Percentiles rank a stretch among this genome's conserved stretches.
Evolutionary conservation across 2,113 vertebrate species (phyloP).

Genomic region (Toxotes chatareus): DNA sequence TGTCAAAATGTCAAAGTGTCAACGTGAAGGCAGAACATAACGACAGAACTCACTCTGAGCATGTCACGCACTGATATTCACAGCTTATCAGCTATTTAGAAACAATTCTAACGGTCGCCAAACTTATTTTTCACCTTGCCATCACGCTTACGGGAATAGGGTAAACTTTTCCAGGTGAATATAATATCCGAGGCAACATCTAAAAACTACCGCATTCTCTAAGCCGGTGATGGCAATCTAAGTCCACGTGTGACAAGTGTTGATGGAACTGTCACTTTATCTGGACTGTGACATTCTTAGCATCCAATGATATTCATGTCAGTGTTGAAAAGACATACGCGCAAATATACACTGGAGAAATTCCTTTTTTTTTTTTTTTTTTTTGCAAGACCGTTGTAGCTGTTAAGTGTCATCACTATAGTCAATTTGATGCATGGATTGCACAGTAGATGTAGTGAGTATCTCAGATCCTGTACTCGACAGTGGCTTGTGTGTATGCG

Average conservation of each 20-base stretch:
- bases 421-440: slow-evolving; percentile 29
- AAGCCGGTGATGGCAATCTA: slow-evolving; percentile 26
- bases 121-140: slow-evolving; percentile 5
- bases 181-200: slow-evolving; percentile 1
- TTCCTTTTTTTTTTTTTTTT: background rate
- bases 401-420: slow-evolving; percentile 33
- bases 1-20: background rate
- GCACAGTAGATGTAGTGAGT: slow-evolving; percentile 49
- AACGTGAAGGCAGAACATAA: background rate
- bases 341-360: slow-evolving; percentile 16
- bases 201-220: slow-evolving; percentile 17
- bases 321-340: slow-evolving; percentile 34
- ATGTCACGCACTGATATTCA: background rate
- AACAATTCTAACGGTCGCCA: background rate
- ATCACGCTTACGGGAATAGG: background rate
- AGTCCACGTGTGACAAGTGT: slow-evolving; percentile 35
- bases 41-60: background rate
- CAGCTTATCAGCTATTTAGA: background rate
- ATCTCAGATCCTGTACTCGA: slow-evolving; percentile 13
- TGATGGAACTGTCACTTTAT: slow-evolving; percentile 58
- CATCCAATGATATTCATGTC: slow-evolving; percentile 35
- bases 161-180: slow-evolving; percentile 2
- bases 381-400: slow-evolving; percentile 1
- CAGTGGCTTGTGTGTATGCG: slow-evolving; percentile 13
- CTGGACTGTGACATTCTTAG: slow-evolving; percentile 16